Conservation (phyloP, 2,888 invertebrate species). For the Perdita meconis region DNA sequence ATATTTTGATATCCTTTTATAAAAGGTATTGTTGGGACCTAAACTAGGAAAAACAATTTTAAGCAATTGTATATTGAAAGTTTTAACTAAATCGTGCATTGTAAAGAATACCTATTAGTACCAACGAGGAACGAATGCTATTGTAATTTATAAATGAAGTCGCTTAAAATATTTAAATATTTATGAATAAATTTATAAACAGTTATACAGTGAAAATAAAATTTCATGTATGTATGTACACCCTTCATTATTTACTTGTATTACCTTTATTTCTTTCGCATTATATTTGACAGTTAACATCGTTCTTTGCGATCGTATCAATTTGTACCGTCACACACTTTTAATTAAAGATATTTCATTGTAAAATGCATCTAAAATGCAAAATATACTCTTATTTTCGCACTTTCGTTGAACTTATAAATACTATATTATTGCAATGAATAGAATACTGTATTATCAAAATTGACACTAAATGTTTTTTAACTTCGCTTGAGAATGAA, state of each 20-base stretch:
- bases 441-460: constrained; percentile 48
- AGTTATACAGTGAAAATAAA: constrained; percentile 3
- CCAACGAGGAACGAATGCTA: too few relatives aligned
- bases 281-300: constrained; percentile 15
- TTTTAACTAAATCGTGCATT: too few relatives aligned
- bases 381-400: constrained; percentile 24
- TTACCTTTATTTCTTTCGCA: constrained; percentile 16
- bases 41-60: constrained; percentile 1
- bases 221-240: constrained; percentile 4
- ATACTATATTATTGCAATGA: constrained; percentile 21
- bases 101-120: too few relatives aligned
- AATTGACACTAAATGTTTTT: constrained; percentile 21
- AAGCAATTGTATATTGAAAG: background rate
- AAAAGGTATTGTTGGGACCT: background rate
- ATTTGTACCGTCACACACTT: constrained; percentile 39
- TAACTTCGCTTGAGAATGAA: constrained; percentile 2
- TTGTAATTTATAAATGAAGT: background rate
- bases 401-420: constrained; percentile 18
- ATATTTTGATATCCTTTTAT: constrained; percentile 13
- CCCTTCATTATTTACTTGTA: constrained; percentile 5
- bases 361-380: constrained; percentile 32
- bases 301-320: constrained; percentile 23
- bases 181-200: constrained; percentile 9
- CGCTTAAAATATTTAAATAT: background rate
- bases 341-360: constrained; percentile 32